phyloP scores from a whole-genome alignment of 2,113 vertebrate species.

The Stegostoma tigrinum region DNA sequence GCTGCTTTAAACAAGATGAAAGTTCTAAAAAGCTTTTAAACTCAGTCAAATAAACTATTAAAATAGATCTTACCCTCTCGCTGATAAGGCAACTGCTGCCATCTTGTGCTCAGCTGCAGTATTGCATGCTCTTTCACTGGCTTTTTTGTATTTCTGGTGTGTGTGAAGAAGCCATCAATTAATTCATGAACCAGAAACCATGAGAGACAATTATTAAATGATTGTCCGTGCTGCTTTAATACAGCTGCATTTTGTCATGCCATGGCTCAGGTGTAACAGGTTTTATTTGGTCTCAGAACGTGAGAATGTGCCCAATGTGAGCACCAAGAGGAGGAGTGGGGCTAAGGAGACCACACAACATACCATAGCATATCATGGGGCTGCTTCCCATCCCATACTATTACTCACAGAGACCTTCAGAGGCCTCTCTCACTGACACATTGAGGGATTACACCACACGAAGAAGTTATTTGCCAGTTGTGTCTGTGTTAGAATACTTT shows the following conservation, averaged over 20 bases:
- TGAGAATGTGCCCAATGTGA: not conserved
- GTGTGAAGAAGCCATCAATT: not conserved
- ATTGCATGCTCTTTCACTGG: not conserved
- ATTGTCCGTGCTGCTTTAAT: not conserved
- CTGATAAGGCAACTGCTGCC: not conserved
- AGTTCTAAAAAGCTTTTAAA: not conserved
- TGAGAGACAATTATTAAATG: not conserved
- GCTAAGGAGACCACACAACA: not conserved
- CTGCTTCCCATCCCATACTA: not conserved
- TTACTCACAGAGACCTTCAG: not conserved
- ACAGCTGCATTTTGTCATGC: not conserved
- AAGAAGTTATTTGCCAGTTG: not conserved
- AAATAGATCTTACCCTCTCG: not conserved
- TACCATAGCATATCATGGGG: not conserved
- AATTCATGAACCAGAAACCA: not conserved
- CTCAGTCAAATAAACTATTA: not conserved
- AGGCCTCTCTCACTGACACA: not conserved
- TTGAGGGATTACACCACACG: not conserved
- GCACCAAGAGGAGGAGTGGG: not conserved
- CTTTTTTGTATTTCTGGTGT: conserved; percentile 36
- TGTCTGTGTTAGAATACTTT: not conserved
- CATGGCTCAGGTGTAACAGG: not conserved
- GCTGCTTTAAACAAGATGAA: not conserved
- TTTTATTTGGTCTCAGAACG: not conserved
- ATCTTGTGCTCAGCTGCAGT: not conserved